These are phyloP conservation scores for Cabera pusaria DNA, from an alignment of 2,888 invertebrate species.

Conservation along the genomic window DNA sequence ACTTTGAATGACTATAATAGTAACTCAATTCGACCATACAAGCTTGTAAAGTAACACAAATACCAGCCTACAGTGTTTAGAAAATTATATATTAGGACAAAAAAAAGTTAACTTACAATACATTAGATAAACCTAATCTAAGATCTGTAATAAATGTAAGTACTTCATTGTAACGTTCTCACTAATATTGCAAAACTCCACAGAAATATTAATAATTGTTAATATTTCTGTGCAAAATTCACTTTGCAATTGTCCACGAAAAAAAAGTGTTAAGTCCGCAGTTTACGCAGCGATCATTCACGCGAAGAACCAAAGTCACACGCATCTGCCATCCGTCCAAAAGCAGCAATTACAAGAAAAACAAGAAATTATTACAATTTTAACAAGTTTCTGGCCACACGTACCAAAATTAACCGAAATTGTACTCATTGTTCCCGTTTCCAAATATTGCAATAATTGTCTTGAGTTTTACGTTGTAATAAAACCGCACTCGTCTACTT, in stretches of 20 bases:
- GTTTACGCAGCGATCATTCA: constrained; percentile 41
- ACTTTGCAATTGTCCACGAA: too few species aligned
- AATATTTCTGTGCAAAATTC: too few species aligned
- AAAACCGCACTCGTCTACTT: constrained; percentile 10
- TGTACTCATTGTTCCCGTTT: constrained; percentile 44
- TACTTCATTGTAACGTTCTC: too few species aligned
- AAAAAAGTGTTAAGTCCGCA: constrained; percentile 39
- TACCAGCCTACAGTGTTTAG: too few species aligned
- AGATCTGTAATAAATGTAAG: too few species aligned
- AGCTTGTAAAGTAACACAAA: too few species aligned
- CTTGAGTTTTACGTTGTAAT: constrained; percentile 6
- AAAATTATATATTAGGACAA: too few species aligned
- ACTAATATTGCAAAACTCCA: too few species aligned
- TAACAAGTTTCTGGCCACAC: constrained; percentile 53
- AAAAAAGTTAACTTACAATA: not conserved
- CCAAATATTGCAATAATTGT: not conserved
- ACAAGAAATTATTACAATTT: constrained; percentile 57
- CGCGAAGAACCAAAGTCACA: constrained; percentile 68
- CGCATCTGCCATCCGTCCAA: constrained; percentile 73
- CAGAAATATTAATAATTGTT: too few species aligned
- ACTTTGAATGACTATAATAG: too few species aligned
- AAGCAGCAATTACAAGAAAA: constrained; percentile 70
- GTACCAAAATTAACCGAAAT: constrained; percentile 47
- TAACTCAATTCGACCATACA: too few species aligned
- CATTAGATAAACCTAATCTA: too few species aligned